Base-by-base conservation (phyloP, 2,888 invertebrate species). In the Amblyjoppa fuscipennis region DNA sequence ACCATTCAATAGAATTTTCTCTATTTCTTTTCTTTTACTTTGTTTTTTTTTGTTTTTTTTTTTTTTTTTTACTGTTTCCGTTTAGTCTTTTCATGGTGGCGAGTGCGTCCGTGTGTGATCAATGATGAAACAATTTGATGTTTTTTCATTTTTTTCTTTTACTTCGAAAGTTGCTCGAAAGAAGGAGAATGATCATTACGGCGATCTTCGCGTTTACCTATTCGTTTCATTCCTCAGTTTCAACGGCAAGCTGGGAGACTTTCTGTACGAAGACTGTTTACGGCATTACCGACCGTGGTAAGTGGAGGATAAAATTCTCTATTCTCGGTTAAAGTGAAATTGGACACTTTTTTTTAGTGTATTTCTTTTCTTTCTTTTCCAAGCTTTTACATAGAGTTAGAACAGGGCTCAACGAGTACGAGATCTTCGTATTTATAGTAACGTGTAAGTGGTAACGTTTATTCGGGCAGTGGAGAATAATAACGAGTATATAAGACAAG, bases 171-270 rank as follows among this genome's bases (percentile, higher is more conserved):
- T 82, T 38, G 74, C 75, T 76, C 78, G 75, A 77, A 78, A 74
- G 77, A 84, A 85, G 81, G 78, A 85, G 81, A 85, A 82, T 85
- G 85, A 82, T 81, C 81, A 56, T 75, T 6, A 69, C 51, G 28
- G 38, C 49, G 13, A 61, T 61, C 3, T 6, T 59, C 13, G 59
- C 25, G 3, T 28, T 28, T 59, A 13, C 20, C 4, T 59, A 7
- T 66, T 59, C 53, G 56, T 51, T 59, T 41, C 59, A 61, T 51
- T 49, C 31, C n/a, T 78, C 61, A 11, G 69, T 38, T 68, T 68
- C n/a, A 34, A 77, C 73, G 73, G 84, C 84, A 74, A 84, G 68
- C 81, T 84, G 84, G 73, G 71, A 69, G 34, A 81, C 81, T 80
- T 53, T 84, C 81, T 84, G 81, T 81, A 84, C 76, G 71, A 73